Evolutionary conservation across 1,140 invertebrate species (phyloP), one percentile per base, ranked within the genome.

Genomic region (Neodiprion lecontei): DNA sequence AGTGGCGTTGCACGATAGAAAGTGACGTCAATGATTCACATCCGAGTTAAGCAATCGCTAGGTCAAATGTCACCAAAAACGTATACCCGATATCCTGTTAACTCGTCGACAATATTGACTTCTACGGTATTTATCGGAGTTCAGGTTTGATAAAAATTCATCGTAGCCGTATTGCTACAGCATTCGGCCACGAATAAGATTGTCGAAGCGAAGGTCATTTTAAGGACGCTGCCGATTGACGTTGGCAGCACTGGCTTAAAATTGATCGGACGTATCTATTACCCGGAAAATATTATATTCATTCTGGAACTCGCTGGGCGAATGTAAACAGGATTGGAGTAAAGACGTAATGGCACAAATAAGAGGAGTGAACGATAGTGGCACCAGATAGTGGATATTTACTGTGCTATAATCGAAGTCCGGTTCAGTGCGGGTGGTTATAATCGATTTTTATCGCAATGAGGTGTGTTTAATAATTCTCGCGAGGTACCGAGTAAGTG

Each of bases 11-110:
- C 53, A 9, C 53, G 11, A 5, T 61, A 17, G 53, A 61, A 17
- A 61, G 53, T 61, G 53, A 61, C 53, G 53, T 61, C 53, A 61
- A 61, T 61, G 53, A 17, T 61, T 17, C 53, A 17, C 5, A 61
- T 12, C 2, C 28, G 28, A 40, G 28, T 40, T 40, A 40, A 40
- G 53, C 53, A 61, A 14, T 61, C 0, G n/a, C 53, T 14, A 11
- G n/a, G 53, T 61, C 53, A 61, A 61, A 61, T 61, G 53, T 61
- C 53, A 61, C 53, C n/a, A 61, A 61, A 61, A 53, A 53, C n/a
- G 4, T 61, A 61, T 17, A 17, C n/a, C 11, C 53, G 11, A 9
- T 17, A 17, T 61, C n/a, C 50, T 12, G 8, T 14, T 12, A 9
- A 61, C 9, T 61, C 53, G n/a, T 9, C n/a, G 4, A 61, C n/a